These are phyloP conservation scores for Diphyllodes magnificus DNA, from an alignment of 2,113 vertebrate species.

Conservation along the genomic window DNA sequence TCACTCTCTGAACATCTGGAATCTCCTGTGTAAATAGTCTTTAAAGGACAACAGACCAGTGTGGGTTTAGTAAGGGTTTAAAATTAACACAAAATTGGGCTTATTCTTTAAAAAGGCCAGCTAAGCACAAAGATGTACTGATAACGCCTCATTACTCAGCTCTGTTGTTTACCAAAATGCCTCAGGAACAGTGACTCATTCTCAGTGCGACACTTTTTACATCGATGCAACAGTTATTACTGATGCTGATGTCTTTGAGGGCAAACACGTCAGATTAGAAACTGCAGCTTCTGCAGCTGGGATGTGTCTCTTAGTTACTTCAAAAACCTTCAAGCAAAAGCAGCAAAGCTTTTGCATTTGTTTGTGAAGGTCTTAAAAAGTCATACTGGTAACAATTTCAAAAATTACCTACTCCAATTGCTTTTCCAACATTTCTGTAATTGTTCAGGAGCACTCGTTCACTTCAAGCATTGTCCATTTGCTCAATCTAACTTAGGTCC, in stretches of 20 bases:
- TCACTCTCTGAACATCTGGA: not conserved
- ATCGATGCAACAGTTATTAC: not conserved
- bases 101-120: not conserved
- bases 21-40: not conserved
- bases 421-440: not conserved
- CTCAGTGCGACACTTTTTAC: not conserved
- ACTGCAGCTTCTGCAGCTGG: not conserved
- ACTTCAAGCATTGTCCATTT: not conserved
- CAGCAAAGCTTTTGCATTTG: not conserved
- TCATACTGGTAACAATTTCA: not conserved
- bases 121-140: not conserved
- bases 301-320: not conserved
- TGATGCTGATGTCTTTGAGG: not conserved
- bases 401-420: not conserved
- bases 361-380: not conserved
- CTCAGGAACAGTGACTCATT: not conserved
- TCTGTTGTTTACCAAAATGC: not conserved
- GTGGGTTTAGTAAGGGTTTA: not conserved
- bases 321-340: not conserved
- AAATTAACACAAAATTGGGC: not conserved
- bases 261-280: not conserved
- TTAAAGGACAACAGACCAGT: not conserved
- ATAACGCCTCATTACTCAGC: not conserved
- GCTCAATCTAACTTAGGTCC: not conserved
- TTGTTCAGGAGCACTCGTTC: not conserved